These are phyloP conservation scores for Dolomedes plantarius DNA, from an alignment of 2,888 invertebrate genomes.

Conservation along the genomic window DNA sequence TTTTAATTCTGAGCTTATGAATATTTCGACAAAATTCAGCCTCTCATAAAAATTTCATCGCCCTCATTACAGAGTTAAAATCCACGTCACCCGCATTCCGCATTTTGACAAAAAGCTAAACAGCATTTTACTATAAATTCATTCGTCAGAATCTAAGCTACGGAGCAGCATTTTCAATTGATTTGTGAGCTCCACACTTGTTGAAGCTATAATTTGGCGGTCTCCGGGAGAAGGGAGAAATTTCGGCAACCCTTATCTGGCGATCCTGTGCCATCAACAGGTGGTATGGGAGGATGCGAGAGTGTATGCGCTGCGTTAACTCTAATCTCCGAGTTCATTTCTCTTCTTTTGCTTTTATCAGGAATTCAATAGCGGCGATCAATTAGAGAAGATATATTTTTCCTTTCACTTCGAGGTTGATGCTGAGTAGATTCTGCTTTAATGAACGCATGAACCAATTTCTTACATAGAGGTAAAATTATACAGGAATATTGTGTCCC, in stretches of 20 bases:
- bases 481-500: too few species aligned
- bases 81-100: too few species aligned
- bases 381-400: background rate
- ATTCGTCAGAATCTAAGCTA: too few species aligned
- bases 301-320: background rate
- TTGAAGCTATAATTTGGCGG: background rate
- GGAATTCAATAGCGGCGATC: background rate
- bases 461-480: too few species aligned
- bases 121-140: too few species aligned
- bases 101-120: too few species aligned
- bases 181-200: background rate
- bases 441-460: too few species aligned
- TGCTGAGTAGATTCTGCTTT: background rate
- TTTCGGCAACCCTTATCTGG: slow-evolving; percentile 1
- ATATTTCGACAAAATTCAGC: too few species aligned
- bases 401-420: background rate
- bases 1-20: too few species aligned
- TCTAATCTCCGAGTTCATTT: background rate
- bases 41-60: too few species aligned
- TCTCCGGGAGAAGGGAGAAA: background rate
- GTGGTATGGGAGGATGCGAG: background rate
- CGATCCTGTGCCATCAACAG: background rate
- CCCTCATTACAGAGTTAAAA: too few species aligned
- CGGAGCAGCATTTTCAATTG: background rate
- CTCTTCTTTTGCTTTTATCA: background rate